These are phyloP conservation scores for Protonibea diacanthus DNA, from an alignment of 2,797 vertebrate species.

Conservation along the genomic window DNA sequence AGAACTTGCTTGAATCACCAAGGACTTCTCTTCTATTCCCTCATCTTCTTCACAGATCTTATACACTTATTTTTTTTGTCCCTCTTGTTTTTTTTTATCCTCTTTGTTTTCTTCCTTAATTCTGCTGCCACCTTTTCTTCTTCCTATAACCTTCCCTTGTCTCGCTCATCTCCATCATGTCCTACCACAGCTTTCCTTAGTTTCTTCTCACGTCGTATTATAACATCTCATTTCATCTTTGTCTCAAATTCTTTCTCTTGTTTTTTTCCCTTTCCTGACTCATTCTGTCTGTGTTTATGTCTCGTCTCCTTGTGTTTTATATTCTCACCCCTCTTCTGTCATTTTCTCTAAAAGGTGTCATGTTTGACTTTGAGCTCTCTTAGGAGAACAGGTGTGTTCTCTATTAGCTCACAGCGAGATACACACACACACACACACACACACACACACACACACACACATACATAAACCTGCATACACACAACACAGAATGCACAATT, in stretches of 20 bases:
- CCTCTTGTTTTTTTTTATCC: neutral
- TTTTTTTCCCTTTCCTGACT: constrained; percentile 20
- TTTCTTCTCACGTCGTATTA: neutral
- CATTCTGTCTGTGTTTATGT: constrained; percentile 21
- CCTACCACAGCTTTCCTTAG: neutral
- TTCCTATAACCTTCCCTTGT: neutral
- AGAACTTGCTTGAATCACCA: constrained; percentile 43
- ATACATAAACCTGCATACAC: constrained; percentile 1
- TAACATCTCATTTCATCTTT: constrained; percentile 10
- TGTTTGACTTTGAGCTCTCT: constrained; percentile 69
- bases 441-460: neutral
- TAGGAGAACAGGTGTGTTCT: constrained; percentile 67
- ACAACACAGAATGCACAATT: constrained; percentile 40
- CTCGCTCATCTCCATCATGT: constrained; percentile 3
- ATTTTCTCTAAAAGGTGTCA: constrained; percentile 51
- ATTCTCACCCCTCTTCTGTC: constrained; percentile 24
- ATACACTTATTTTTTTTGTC: neutral
- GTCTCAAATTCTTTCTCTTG: constrained; percentile 17
- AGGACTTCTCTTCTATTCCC: constrained; percentile 31
- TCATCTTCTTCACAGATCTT: constrained; percentile 23
- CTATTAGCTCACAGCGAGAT: constrained; percentile 42
- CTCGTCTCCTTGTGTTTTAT: constrained; percentile 5
- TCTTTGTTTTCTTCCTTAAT: constrained; percentile 19
- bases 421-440: constrained; percentile 7
- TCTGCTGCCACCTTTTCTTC: constrained; percentile 25